Conservation (phyloP, 2,113 vertebrate species). For the Oenanthe oenanthe region DNA sequence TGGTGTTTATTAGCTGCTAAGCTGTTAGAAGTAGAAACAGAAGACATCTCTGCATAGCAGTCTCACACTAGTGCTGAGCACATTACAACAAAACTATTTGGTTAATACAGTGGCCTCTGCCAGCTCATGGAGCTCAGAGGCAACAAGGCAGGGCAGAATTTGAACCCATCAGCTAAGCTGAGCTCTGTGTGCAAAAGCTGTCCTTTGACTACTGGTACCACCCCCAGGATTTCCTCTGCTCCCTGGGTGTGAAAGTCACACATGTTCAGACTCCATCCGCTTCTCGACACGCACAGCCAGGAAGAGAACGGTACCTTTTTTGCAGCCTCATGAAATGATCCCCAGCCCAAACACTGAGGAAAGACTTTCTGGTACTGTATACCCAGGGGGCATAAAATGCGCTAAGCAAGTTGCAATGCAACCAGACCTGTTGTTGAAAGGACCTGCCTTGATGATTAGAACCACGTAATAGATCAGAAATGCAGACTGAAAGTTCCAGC, state of each 20-base stretch:
- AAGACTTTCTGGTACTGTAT: neutral
- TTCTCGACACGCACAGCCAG: accelerated
- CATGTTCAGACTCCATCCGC: neutral
- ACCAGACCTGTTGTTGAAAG: neutral
- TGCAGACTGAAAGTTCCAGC: neutral
- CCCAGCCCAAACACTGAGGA: neutral
- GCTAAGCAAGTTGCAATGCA: neutral
- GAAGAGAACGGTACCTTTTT: neutral
- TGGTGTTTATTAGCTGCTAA: conserved; percentile 84
- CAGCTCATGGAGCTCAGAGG: conserved; percentile 43
- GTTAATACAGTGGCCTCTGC: conserved; percentile 56
- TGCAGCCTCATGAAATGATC: neutral
- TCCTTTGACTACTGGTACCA: neutral
- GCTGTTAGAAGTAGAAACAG: conserved; percentile 78
- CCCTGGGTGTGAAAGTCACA: neutral
- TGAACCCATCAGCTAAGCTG: conserved; percentile 1
- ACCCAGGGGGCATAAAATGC: neutral
- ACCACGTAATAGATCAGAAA: neutral
- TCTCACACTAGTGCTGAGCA: conserved; percentile 49
- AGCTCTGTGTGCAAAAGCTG: neutral
- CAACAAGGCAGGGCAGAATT: conserved; percentile 47
- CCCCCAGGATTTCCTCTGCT: neutral
- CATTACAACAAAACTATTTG: conserved; percentile 67
- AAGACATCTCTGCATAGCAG: conserved; percentile 69
- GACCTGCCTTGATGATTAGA: neutral